phyloP scores from a whole-genome alignment of 2,888 invertebrate species.

The Polyploca ridens region DNA sequence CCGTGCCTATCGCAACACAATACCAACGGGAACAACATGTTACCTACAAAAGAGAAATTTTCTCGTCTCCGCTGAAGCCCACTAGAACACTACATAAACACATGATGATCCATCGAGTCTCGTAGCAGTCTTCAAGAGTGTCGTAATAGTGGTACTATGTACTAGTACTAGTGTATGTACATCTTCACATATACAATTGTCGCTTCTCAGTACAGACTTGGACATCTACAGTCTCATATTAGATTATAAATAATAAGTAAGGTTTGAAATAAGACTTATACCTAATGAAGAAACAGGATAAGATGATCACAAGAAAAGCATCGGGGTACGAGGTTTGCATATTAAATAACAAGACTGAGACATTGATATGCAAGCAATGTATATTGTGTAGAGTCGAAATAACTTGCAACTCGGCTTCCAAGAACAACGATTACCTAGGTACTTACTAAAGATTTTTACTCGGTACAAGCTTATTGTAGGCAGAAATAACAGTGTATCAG shows the following conservation, averaged over 20 bases:
- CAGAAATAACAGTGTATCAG: too few relatives aligned
- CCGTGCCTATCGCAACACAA: conserved; percentile 73
- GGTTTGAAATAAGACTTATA: conserved; percentile 21
- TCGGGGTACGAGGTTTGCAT: conserved; percentile 51
- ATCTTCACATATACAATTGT: background rate
- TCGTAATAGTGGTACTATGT: background rate
- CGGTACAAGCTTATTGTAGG: too few relatives aligned
- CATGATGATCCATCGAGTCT: background rate
- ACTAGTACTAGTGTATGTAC: too few relatives aligned
- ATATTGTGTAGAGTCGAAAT: conserved; percentile 43
- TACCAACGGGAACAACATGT: conserved; percentile 64
- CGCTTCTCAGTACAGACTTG: background rate
- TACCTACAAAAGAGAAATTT: conserved; percentile 63
- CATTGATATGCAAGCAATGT: conserved; percentile 59
- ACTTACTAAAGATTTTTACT: background rate
- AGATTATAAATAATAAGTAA: conserved; percentile 6
- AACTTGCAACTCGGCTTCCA: conserved; percentile 44
- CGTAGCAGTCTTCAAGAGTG: background rate
- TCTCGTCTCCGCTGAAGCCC: conserved; percentile 48
- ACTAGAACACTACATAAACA: conserved; percentile 1
- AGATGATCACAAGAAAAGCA: conserved; percentile 53
- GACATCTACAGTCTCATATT: background rate
- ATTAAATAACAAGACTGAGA: conserved; percentile 48
- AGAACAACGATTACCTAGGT: conserved; percentile 34
- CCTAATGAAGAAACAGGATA: conserved; percentile 40